phyloP scores from a whole-genome alignment of 2,113 vertebrate genomes.

The Rhegmatorhina hoffmannsi region DNA sequence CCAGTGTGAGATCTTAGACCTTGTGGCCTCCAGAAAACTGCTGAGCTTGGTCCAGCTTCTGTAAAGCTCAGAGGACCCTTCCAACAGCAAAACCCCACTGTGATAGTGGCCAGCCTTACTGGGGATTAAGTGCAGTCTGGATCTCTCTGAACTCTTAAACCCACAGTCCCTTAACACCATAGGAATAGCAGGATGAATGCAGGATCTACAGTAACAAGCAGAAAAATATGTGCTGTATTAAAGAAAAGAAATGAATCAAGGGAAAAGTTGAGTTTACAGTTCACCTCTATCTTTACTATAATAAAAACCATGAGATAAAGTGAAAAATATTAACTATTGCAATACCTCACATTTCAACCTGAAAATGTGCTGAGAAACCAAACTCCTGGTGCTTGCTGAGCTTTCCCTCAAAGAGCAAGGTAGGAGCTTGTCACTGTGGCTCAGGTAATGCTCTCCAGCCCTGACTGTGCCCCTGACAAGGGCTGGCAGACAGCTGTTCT shows the following conservation, averaged over 20 bases:
- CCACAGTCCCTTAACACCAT: neutral
- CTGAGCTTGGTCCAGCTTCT: neutral
- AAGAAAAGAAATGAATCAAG: neutral
- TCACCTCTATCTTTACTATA: neutral
- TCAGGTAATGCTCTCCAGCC: neutral
- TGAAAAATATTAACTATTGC: neutral
- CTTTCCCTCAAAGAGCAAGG: neutral
- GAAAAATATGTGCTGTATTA: neutral
- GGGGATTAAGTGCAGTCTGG: neutral
- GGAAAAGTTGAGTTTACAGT: neutral
- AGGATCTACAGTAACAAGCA: neutral
- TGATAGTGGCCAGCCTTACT: neutral
- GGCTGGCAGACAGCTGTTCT: neutral
- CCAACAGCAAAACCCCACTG: neutral
- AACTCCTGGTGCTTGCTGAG: neutral
- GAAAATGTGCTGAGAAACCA: neutral
- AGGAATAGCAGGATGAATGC: neutral
- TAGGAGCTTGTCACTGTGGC: neutral
- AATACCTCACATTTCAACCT: neutral
- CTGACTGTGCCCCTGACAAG: neutral
- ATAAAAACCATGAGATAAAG: neutral
- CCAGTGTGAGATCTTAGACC: neutral
- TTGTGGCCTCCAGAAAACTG: neutral
- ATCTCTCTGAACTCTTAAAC: neutral
- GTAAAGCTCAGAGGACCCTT: neutral